Percentiles rank a stretch among this genome's conserved stretches.
These are phyloP conservation scores for Petrocephalus microphthalmus DNA, from an alignment of 2,113 vertebrate genomes.

Conservation along the genomic window DNA sequence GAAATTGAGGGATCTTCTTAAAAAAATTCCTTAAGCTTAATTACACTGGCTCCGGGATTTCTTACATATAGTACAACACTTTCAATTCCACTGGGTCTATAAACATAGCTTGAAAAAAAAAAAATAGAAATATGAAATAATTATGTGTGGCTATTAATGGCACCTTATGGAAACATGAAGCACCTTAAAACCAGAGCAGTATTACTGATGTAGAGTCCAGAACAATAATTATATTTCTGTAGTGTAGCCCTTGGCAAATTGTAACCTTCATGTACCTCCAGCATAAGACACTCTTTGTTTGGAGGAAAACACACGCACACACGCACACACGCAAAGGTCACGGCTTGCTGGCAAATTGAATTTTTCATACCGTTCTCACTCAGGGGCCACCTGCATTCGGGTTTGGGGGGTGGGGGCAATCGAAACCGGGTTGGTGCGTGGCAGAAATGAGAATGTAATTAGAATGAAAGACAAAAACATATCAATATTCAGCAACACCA, in stretches of 20 bases:
- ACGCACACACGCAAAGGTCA: background rate
- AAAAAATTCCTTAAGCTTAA: background rate
- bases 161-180: background rate
- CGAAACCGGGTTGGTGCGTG: background rate
- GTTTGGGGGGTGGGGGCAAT: background rate
- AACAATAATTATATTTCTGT: conserved; percentile 10
- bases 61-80: conserved; percentile 2
- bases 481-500: background rate
- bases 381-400: background rate
- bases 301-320: background rate
- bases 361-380: conserved; percentile 7
- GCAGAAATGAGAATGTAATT: background rate
- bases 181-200: background rate
- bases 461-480: conserved; percentile 6
- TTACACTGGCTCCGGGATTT: background rate
- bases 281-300: conserved; percentile 27
- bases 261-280: conserved; percentile 40
- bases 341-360: conserved; percentile 1
- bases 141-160: conserved; percentile 3
- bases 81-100: background rate
- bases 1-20: background rate
- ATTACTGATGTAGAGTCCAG: background rate
- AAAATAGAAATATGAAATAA: conserved; percentile 12
- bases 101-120: background rate
- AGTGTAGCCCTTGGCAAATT: conserved; percentile 28